A percentile compares a stretch with the other conserved stretches of the same genome.
Conservation (phyloP, 2,113 vertebrate genomes). For the Oxyruncus cristatus region DNA sequence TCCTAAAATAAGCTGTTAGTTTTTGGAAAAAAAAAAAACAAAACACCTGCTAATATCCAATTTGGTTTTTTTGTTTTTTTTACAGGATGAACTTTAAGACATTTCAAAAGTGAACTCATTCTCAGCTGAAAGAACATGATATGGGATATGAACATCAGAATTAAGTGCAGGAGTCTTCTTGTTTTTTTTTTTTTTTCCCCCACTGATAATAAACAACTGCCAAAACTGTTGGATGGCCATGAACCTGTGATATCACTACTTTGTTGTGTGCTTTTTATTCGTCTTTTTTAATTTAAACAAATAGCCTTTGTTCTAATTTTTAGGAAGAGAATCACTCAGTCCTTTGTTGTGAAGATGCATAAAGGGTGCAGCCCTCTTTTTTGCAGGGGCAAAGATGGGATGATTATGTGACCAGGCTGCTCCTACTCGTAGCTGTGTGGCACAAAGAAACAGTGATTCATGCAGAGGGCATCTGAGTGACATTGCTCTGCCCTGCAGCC, state of each 20-base stretch:
- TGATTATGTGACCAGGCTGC: not conserved
- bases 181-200: not conserved
- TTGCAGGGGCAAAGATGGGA: not conserved
- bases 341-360: not conserved
- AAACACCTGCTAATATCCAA: not conserved
- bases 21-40: not conserved
- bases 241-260: not conserved
- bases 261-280: not conserved
- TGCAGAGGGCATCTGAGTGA: not conserved
- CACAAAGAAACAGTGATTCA: not conserved
- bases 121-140: not conserved
- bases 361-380: not conserved
- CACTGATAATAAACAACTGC: not conserved
- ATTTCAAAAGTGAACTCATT: not conserved
- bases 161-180: not conserved
- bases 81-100: not conserved
- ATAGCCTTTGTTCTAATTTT: not conserved
- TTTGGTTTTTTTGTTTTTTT: not conserved
- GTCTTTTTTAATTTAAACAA: not conserved
- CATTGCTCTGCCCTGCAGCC: not conserved
- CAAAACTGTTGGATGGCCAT: not conserved
- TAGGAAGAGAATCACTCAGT: not conserved
- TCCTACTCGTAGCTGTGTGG: accelerated
- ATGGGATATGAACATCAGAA: not conserved
- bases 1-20: not conserved